A percentile compares a stretch with the other conserved stretches of the same genome.
These are phyloP conservation scores for Bilobella aurantiaca DNA, from an alignment of 1,140 invertebrate species.

Conservation along the genomic window DNA sequence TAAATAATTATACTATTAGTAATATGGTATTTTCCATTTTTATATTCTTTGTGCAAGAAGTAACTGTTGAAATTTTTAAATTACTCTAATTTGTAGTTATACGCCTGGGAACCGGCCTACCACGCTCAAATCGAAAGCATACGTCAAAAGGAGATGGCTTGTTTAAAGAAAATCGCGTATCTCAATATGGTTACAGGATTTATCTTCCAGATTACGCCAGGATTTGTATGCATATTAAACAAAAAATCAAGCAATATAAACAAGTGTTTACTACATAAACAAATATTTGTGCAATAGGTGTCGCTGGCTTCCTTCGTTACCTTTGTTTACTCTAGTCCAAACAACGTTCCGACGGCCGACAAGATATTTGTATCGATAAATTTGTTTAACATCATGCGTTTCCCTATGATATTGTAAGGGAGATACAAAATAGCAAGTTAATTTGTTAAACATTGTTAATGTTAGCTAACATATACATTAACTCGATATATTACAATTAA, in stretches of 20 bases:
- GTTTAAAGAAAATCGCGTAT: slow-evolving; percentile 71
- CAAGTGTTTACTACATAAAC: slow-evolving; percentile 32
- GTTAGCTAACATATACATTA: neutral
- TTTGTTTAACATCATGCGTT: slow-evolving; percentile 90
- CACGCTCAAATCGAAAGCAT: slow-evolving; percentile 73
- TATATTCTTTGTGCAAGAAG: too few species aligned
- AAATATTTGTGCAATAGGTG: slow-evolving; percentile 41
- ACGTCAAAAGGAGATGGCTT: slow-evolving; percentile 68
- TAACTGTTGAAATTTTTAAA: too few species aligned
- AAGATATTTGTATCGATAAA: slow-evolving; percentile 93
- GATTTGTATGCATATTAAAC: slow-evolving; percentile 51
- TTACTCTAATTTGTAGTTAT: slow-evolving; percentile 43
- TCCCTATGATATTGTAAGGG: slow-evolving; percentile 39
- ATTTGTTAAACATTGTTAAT: too few species aligned
- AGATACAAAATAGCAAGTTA: neutral
- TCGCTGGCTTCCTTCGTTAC: slow-evolving; percentile 53
- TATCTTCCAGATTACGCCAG: slow-evolving; percentile 68
- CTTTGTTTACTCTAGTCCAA: slow-evolving; percentile 49
- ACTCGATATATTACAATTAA: neutral
- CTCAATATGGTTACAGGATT: slow-evolving; percentile 53
- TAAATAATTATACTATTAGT: too few species aligned
- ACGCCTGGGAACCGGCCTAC: slow-evolving; percentile 82
- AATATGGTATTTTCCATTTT: too few species aligned
- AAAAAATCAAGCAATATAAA: neutral
- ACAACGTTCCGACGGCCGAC: slow-evolving; percentile 68